These are phyloP conservation scores for Clitarchus hookeri DNA, from an alignment of 2,888 invertebrate species.

Conservation along the genomic window DNA sequence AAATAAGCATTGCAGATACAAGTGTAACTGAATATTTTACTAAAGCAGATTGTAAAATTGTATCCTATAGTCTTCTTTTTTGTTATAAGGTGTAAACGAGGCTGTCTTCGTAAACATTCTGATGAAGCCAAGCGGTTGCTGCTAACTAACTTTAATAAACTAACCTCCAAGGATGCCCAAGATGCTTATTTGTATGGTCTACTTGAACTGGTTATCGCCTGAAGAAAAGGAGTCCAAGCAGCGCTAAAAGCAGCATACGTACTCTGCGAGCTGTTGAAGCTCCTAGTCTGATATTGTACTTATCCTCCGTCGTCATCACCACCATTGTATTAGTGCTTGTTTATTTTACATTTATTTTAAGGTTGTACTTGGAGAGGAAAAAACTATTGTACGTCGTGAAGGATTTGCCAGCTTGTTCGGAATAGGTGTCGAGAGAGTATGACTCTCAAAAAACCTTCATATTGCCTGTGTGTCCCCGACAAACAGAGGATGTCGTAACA, in stretches of 20 bases:
- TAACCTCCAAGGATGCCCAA: too few species aligned
- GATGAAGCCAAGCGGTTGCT: background rate
- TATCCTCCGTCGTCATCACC: too few species aligned
- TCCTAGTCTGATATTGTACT: background rate
- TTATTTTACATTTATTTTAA: background rate
- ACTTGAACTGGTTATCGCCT: background rate
- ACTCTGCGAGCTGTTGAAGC: background rate
- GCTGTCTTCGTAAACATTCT: background rate
- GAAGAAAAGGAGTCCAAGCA: background rate
- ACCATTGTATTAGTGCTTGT: background rate
- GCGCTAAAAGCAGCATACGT: background rate
- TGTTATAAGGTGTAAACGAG: background rate
- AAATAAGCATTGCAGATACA: background rate
- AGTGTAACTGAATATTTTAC: background rate
- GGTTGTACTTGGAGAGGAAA: background rate
- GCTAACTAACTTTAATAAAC: background rate
- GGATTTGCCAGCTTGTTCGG: background rate
- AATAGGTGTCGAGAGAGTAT: background rate
- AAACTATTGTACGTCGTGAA: background rate
- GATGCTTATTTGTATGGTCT: background rate
- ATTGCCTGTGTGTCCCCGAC: background rate
- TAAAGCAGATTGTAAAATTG: background rate
- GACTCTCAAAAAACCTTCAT: background rate
- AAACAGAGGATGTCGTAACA: conserved; percentile 1
- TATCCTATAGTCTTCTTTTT: background rate